Evolutionary conservation across 2,888 invertebrate species (phyloP).

Genomic region (Timema podura): DNA sequence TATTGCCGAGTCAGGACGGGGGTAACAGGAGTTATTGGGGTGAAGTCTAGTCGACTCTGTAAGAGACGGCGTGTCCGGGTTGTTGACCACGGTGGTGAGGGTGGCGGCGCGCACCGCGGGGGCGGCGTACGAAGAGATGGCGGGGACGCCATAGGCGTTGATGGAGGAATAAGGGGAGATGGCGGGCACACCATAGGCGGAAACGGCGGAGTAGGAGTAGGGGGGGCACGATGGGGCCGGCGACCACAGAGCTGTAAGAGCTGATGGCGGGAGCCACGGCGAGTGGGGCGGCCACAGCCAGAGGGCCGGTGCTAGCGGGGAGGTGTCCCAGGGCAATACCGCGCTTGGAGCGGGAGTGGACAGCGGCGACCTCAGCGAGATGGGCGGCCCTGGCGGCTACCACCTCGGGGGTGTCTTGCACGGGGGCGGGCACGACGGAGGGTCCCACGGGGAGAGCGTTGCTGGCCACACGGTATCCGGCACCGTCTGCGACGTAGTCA

Average conservation of each 20-base stretch:
- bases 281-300: conserved; percentile 18
- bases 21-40: not conserved
- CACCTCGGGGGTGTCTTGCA: conserved; percentile 37
- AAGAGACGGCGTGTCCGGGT: conserved; percentile 45
- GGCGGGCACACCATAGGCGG: conserved; percentile 6
- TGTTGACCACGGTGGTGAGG: conserved; percentile 44
- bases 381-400: conserved; percentile 35
- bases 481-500: conserved; percentile 47
- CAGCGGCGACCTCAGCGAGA: conserved; percentile 34
- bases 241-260: conserved; percentile 17
- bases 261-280: conserved; percentile 25
- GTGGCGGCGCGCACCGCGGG: conserved; percentile 39
- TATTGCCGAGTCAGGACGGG: conserved; percentile 7
- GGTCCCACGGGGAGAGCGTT: conserved; percentile 39
- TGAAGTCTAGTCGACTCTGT: conserved; percentile 42
- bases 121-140: conserved; percentile 9
- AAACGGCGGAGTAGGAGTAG: not conserved
- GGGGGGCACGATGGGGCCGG: conserved; percentile 21
- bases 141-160: conserved; percentile 29
- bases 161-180: conserved; percentile 17
- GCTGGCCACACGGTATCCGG: conserved; percentile 39
- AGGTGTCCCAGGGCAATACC: conserved; percentile 15
- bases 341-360: conserved; percentile 32
- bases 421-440: conserved; percentile 27
- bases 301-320: conserved; percentile 13